Conservation (phyloP, 2,888 invertebrate genomes). For the Harmothoe impar region DNA sequence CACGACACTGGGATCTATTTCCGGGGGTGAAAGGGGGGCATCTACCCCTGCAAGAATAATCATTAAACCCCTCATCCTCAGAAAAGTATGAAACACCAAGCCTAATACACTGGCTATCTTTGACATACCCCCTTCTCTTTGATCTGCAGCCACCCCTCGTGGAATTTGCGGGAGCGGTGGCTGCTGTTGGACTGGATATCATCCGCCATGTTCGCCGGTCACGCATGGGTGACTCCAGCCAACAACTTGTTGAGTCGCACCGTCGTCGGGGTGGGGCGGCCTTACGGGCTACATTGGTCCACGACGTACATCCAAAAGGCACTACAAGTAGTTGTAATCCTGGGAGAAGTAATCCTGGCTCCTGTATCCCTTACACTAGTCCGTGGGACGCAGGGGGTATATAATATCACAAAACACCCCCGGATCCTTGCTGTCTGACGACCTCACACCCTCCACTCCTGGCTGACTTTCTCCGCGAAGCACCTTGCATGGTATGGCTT, state of each 20-base stretch:
- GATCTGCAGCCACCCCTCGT: slow-evolving; percentile 39
- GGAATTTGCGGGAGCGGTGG: slow-evolving; percentile 16
- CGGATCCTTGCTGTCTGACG: not conserved
- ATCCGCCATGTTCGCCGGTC: slow-evolving; percentile 40
- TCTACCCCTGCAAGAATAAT: not conserved
- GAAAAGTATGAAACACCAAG: not conserved
- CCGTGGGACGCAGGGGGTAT: not conserved
- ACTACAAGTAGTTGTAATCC: not conserved
- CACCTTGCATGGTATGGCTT: not conserved
- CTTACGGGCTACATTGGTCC: not conserved
- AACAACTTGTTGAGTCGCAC: slow-evolving; percentile 15
- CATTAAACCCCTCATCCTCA: not conserved
- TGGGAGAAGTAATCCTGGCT: not conserved
- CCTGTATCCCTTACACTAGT: not conserved
- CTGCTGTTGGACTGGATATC: not conserved
- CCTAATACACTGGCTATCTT: not conserved
- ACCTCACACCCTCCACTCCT: not conserved
- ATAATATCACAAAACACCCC: not conserved
- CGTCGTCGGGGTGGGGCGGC: not conserved
- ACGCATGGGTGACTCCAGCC: slow-evolving; percentile 38
- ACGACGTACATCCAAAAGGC: not conserved
- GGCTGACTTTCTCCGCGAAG: slow-evolving; percentile 46
- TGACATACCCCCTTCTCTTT: slow-evolving; percentile 42
- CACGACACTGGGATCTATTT: not conserved
- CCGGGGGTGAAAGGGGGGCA: not conserved